Evolutionary conservation across 2,888 invertebrate genomes (phyloP).

Genomic region (Augiades crinisus): DNA sequence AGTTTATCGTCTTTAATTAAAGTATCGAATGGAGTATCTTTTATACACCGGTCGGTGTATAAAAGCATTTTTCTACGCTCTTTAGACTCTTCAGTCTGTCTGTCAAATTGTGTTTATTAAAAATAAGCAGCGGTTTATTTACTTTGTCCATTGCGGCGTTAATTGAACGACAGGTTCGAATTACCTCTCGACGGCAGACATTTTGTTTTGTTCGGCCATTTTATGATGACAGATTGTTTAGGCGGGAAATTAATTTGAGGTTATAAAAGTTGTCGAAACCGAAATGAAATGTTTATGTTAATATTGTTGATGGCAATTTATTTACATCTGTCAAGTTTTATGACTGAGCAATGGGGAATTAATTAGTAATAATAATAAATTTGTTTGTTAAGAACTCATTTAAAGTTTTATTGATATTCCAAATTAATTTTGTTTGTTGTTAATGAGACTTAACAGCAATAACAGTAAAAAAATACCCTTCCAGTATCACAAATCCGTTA

Average conservation of each 20-base stretch:
- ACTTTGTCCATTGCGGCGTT: conserved; percentile 40
- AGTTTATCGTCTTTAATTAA: too few species aligned
- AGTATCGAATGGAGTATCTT: too few species aligned
- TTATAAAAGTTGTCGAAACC: conserved; percentile 23
- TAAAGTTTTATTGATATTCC: background rate
- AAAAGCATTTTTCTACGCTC: conserved; percentile 19
- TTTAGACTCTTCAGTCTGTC: conserved; percentile 7
- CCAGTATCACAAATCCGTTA: too few species aligned
- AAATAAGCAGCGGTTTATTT: conserved; percentile 36
- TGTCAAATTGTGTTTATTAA: conserved; percentile 17
- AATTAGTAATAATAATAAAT: conserved; percentile 9
- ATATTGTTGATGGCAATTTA: conserved; percentile 19
- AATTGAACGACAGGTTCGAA: conserved; percentile 43
- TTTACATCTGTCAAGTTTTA: conserved; percentile 18
- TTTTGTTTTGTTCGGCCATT: conserved; percentile 37
- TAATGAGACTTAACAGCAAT: background rate
- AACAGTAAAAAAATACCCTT: conserved; percentile 5
- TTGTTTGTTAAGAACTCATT: background rate
- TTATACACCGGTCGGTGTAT: too few species aligned
- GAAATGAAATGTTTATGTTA: conserved; percentile 30
- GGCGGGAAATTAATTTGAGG: conserved; percentile 29
- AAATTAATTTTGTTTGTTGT: background rate
- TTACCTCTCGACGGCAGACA: conserved; percentile 35
- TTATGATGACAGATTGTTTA: conserved; percentile 37
- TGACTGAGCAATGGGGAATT: conserved; percentile 8